Percentiles rank a stretch among this genome's conserved stretches.
Evolutionary conservation across 2,797 vertebrate species (phyloP).

Genomic region (Coregonus suidteri): DNA sequence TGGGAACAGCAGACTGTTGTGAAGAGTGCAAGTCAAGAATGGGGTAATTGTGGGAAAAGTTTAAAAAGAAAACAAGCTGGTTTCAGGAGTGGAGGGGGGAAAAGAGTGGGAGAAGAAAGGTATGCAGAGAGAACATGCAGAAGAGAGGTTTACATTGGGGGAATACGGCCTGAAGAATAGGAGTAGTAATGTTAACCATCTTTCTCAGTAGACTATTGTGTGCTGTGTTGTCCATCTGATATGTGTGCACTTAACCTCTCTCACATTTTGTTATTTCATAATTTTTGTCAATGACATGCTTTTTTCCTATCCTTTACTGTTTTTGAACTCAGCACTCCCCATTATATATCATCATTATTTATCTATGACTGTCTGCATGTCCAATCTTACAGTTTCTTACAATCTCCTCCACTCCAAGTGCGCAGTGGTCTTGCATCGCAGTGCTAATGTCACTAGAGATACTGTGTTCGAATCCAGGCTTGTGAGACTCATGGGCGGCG

Average conservation of each 20-base stretch:
- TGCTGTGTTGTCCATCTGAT: not conserved
- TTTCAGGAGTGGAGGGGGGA: slow-evolving; percentile 23
- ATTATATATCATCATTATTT: not conserved
- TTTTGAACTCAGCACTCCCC: not conserved
- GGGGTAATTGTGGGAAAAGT: slow-evolving; percentile 55
- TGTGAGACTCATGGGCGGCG: too few relatives aligned
- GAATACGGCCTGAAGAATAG: slow-evolving; percentile 3
- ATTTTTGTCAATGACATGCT: not conserved
- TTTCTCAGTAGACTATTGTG: not conserved
- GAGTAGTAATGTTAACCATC: not conserved
- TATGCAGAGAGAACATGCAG: not conserved
- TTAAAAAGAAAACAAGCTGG: slow-evolving; percentile 11
- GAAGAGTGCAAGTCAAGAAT: slow-evolving; percentile 40
- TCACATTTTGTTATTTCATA: not conserved
- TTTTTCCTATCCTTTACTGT: too few relatives aligned
- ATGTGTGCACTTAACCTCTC: not conserved
- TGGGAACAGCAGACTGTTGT: slow-evolving; percentile 24
- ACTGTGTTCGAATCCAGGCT: too few relatives aligned
- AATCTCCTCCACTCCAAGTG: too few relatives aligned
- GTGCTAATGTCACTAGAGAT: too few relatives aligned
- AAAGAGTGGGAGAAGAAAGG: slow-evolving; percentile 7
- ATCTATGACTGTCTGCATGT: not conserved
- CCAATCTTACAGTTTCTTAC: not conserved
- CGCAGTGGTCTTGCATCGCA: too few relatives aligned
- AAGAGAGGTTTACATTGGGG: not conserved